A percentile compares a stretch with the other conserved stretches of the same genome.
Conservation (phyloP, 2,888 invertebrate genomes). For the Pterobdella sp. region DNA sequence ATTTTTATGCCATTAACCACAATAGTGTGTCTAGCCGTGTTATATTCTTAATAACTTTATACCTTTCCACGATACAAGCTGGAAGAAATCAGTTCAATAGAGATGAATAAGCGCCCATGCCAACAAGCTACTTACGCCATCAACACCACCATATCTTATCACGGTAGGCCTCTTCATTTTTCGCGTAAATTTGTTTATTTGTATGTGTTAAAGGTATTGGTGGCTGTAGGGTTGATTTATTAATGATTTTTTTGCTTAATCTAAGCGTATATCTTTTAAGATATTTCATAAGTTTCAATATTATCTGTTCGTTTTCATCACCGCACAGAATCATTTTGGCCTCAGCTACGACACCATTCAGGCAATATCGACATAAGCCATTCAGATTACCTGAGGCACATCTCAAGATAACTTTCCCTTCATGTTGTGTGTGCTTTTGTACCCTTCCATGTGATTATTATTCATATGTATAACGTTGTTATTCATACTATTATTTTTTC, state of each 20-base stretch:
- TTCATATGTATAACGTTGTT: too few relatives aligned
- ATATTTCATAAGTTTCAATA: not conserved
- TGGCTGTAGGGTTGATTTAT: too few relatives aligned
- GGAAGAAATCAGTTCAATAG: slow-evolving; percentile 47
- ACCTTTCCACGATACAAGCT: not conserved
- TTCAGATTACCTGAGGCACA: not conserved
- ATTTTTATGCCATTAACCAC: too few relatives aligned
- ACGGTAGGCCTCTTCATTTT: slow-evolving; percentile 55
- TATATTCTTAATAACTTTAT: too few relatives aligned
- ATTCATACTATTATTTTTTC: too few relatives aligned
- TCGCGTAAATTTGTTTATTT: not conserved
- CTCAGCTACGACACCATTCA: not conserved
- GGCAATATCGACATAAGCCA: not conserved
- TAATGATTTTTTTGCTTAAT: too few relatives aligned
- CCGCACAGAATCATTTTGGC: slow-evolving; percentile 4
- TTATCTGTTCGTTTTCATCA: not conserved
- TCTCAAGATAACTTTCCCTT: not conserved
- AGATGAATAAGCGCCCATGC: slow-evolving; percentile 71
- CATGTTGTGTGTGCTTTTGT: slow-evolving; percentile 7
- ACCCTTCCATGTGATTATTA: too few relatives aligned
- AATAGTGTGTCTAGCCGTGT: too few relatives aligned
- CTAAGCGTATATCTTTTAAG: too few relatives aligned
- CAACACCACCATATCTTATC: slow-evolving; percentile 68
- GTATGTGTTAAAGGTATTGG: too few relatives aligned
- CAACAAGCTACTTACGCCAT: slow-evolving; percentile 75